Conservation (phyloP, 2,113 vertebrate genomes). For the Fulica atra region DNA sequence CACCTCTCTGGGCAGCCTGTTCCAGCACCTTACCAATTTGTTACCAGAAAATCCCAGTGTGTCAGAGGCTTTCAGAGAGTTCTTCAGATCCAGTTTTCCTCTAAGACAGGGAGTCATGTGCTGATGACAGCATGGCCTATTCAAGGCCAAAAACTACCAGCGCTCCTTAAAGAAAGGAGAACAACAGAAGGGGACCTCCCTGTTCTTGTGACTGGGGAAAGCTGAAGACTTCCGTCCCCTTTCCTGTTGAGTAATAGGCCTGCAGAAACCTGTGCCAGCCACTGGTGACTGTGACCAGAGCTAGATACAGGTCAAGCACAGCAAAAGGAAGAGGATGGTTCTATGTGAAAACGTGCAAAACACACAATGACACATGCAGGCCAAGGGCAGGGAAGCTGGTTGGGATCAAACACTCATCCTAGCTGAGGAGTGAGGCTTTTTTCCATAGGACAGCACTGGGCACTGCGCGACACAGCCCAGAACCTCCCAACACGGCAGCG, state of each 20-base stretch:
- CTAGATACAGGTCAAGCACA: not conserved
- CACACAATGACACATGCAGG: not conserved
- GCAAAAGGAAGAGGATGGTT: not conserved
- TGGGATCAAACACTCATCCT: not conserved
- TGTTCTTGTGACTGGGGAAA: not conserved
- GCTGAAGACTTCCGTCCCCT: not conserved
- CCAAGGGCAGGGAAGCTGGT: not conserved
- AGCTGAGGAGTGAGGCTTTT: not conserved
- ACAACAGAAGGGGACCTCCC: not conserved
- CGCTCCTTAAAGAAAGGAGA: not conserved
- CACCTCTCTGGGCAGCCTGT: too few species aligned
- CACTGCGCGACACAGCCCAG: not conserved
- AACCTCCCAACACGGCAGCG: not conserved
- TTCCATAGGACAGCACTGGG: not conserved
- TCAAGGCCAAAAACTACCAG: not conserved
- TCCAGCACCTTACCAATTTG: too few species aligned
- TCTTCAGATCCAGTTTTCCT: not conserved
- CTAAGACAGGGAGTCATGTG: fast-evolving
- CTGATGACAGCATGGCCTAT: not conserved
- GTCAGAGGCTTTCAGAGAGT: not conserved
- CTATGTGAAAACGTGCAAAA: not conserved
- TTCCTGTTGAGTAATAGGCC: not conserved
- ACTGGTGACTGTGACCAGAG: not conserved
- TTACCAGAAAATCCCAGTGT: not conserved
- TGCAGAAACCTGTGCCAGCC: not conserved